Percentiles rank a stretch among this genome's conserved stretches.
phyloP scores from a whole-genome alignment of 2,888 invertebrate species.

The Aspidiotus destructor region DNA sequence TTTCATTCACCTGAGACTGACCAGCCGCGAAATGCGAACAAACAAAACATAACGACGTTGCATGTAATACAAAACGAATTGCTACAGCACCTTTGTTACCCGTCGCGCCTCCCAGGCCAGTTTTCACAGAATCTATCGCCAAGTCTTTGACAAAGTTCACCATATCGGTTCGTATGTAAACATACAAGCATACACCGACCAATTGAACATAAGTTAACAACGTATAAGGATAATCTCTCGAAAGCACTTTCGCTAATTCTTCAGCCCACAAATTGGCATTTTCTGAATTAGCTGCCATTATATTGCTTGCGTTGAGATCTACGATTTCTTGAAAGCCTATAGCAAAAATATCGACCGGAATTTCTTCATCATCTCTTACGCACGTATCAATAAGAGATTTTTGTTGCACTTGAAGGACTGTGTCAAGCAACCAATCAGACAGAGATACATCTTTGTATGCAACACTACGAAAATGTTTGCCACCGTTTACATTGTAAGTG shows the following conservation, averaged over 20 bases:
- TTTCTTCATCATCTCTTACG: slow-evolving; percentile 43
- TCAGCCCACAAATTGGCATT: slow-evolving; percentile 93
- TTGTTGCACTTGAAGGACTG: slow-evolving; percentile 52
- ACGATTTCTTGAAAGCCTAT: slow-evolving; percentile 99
- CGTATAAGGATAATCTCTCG: slow-evolving; percentile 77
- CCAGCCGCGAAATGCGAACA: slow-evolving; percentile 99
- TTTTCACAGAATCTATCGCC: slow-evolving; percentile 92
- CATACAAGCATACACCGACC: slow-evolving; percentile 93
- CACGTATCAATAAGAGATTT: slow-evolving; percentile 43
- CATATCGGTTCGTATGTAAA: slow-evolving; percentile 83
- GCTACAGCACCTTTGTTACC: slow-evolving; percentile 94
- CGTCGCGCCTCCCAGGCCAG: slow-evolving; percentile 94
- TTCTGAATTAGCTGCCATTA: slow-evolving; percentile 87
- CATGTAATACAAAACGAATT: slow-evolving; percentile 81
- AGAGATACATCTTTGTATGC: slow-evolving; percentile 82
- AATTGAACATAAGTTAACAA: slow-evolving; percentile 87
- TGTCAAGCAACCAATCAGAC: slow-evolving; percentile 83
- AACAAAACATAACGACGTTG: slow-evolving; percentile 92
- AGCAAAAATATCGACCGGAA: slow-evolving; percentile 85
- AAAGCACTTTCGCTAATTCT: slow-evolving; percentile 83
- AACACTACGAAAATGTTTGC: slow-evolving; percentile 93
- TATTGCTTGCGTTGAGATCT: slow-evolving; percentile 95
- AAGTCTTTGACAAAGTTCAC: slow-evolving; percentile 85
- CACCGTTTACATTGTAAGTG: slow-evolving; percentile 99
- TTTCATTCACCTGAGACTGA: slow-evolving; percentile 85